A percentile compares a stretch with the other conserved stretches of the same genome.
Conservation (phyloP, 2,888 invertebrate genomes). For the Phasia obesa region DNA sequence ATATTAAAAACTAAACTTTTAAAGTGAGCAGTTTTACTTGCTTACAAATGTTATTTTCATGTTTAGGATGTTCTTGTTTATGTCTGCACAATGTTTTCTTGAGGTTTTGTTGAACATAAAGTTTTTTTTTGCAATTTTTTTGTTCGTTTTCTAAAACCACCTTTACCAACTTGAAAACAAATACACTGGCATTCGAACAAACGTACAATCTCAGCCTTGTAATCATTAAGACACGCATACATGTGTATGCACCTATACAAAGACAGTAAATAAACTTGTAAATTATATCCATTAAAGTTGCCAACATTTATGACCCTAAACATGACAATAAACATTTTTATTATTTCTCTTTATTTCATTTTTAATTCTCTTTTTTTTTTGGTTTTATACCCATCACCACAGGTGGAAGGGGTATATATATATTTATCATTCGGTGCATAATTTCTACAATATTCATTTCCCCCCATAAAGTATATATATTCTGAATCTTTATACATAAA, state of each 20-base stretch:
- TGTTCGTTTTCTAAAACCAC: slow-evolving; percentile 32
- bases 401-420: too few species aligned
- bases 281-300: slow-evolving; percentile 76
- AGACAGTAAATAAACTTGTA: slow-evolving; percentile 63
- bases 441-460: too few species aligned
- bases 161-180: slow-evolving; percentile 39
- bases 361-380: slow-evolving; percentile 13
- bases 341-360: background rate
- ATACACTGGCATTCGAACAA: background rate
- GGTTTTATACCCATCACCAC: too few species aligned
- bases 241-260: background rate
- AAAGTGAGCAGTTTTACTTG: too few species aligned
- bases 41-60: slow-evolving; percentile 12
- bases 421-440: too few species aligned
- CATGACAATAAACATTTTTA: slow-evolving; percentile 61
- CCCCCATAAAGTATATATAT: too few species aligned
- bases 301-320: slow-evolving; percentile 72
- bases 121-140: slow-evolving; percentile 18
- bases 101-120: slow-evolving; percentile 61
- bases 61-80: slow-evolving; percentile 23
- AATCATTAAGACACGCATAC: slow-evolving; percentile 7
- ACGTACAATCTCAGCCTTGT: background rate
- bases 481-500: too few species aligned
- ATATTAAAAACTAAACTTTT: too few species aligned
- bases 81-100: slow-evolving; percentile 68